These are phyloP conservation scores for Dipus sagitta DNA, from an alignment of 2,797 vertebrate genomes.

Conservation along the genomic window DNA sequence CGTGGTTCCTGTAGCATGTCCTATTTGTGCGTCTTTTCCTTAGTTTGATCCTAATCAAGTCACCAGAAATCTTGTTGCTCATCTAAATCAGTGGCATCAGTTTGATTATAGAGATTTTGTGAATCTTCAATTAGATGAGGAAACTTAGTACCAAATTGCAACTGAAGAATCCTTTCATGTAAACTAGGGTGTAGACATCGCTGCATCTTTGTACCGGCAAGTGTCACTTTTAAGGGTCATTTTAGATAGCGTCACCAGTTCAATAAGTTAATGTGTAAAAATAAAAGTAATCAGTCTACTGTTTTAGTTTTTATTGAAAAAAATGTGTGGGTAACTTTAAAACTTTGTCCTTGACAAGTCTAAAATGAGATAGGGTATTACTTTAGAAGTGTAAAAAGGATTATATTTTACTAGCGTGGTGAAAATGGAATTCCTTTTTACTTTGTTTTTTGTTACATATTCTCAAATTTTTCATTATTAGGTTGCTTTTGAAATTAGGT, in stretches of 20 bases:
- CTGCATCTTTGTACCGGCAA: constrained; percentile 73
- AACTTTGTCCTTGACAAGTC: constrained; percentile 2
- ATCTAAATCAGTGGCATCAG: constrained; percentile 88
- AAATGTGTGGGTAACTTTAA: constrained; percentile 57
- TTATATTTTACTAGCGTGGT: too few species aligned
- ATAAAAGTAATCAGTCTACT: constrained; percentile 82
- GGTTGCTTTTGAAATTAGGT: too few species aligned
- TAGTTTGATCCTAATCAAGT: constrained; percentile 88
- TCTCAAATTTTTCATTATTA: too few species aligned
- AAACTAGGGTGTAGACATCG: constrained; percentile 81
- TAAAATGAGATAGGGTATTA: too few species aligned
- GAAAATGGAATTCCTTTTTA: too few species aligned
- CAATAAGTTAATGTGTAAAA: constrained; percentile 74
- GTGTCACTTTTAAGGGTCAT: constrained; percentile 69
- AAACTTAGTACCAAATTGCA: constrained; percentile 88
- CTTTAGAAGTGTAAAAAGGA: too few species aligned
- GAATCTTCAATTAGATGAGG: constrained; percentile 90
- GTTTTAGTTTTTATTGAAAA: constrained; percentile 68
- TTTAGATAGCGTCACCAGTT: constrained; percentile 66
- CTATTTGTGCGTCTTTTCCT: constrained; percentile 89
- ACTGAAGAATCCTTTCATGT: constrained; percentile 89
- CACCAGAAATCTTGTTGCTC: constrained; percentile 88
- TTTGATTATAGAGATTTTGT: constrained; percentile 89
- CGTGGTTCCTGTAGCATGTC: constrained; percentile 76
- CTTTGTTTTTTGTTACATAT: too few species aligned